Evolutionary conservation across 2,113 vertebrate genomes (phyloP), one percentile per base, ranked within the genome.

Genomic region (Bambusicola thoracicus): DNA sequence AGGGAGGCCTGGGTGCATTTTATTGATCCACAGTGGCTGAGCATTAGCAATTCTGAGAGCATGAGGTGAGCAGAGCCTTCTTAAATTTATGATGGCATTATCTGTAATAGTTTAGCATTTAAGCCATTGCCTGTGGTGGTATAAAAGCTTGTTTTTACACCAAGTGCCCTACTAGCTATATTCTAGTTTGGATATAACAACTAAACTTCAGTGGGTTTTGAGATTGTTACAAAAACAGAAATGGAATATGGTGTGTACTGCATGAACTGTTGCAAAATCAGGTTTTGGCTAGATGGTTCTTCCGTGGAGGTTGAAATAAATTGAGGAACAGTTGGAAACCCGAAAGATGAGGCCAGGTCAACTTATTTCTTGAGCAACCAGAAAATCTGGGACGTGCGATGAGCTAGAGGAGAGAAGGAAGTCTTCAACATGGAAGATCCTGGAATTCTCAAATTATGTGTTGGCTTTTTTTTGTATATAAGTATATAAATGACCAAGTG

Each of bases 221-320:
- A 49, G 73, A 41, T 67, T 74, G 49, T 85, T 46, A 82, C 29
- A 77, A 62, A 90, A 72, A 1, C 6, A 58, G 36, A 16, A 81
- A 22, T 61, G 2, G 2, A 91, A 11, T 49, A 68, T 13, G 67
- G 32, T 69, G 70, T 78, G 8, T 3, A 55, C 69, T 91, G 85
- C 91, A 36, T 51, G 81, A 73, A 25, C n/a, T 87, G 70, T 41
- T 90, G 55, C 51, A 78, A 81, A 89, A 65, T 55, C 34, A 51
- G 1, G n/a, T 81, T 67, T 21, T 36, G 22, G 36, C 44, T 82
- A 76, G 46, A 4, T 74, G 38, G 29, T 55, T 58, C 72, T 44
- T 59, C n/a, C 70, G 30, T 34, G 46, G 49, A 80, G 72, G 14
- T 56, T 63, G 79, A 88, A 83, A 66, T 69, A 87, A 80, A 27